Evolutionary conservation across 2,797 vertebrate genomes (phyloP).

Genomic region (Epinephelus coioides): DNA sequence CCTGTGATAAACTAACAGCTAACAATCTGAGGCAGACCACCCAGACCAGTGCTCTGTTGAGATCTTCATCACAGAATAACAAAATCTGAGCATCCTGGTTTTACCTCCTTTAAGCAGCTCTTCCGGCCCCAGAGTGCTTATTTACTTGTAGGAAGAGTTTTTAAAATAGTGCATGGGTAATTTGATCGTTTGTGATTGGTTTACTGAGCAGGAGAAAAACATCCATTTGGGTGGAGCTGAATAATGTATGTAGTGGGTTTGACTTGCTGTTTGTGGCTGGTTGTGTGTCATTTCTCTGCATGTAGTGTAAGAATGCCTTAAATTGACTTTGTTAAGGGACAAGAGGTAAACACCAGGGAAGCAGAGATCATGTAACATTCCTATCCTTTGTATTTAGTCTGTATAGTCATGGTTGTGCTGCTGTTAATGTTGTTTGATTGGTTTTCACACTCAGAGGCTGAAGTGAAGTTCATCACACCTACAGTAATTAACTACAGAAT

Average conservation of each 20-base stretch:
- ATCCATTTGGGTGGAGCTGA: constrained; percentile 1
- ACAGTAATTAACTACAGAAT: constrained; percentile 34
- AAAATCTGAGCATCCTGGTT: background rate
- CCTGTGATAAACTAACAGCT: constrained; percentile 18
- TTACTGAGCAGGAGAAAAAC: constrained; percentile 22
- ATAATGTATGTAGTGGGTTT: constrained; percentile 3
- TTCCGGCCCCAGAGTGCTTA: background rate
- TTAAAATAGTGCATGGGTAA: constrained; percentile 19
- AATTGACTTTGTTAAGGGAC: constrained; percentile 18
- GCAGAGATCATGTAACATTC: background rate
- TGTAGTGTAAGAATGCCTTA: background rate
- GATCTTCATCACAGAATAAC: constrained; percentile 37
- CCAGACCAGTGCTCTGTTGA: constrained; percentile 11
- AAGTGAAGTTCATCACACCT: constrained; percentile 16
- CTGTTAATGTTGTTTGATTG: constrained; percentile 4
- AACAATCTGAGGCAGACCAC: constrained; percentile 12
- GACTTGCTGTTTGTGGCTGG: background rate
- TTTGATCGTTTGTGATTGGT: constrained; percentile 22
- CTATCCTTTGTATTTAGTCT: background rate
- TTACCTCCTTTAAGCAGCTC: constrained; percentile 13
- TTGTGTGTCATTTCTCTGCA: background rate
- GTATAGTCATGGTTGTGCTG: background rate
- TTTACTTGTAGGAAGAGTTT: constrained; percentile 16
- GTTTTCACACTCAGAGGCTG: constrained; percentile 14
- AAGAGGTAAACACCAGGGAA: constrained; percentile 11